Base-by-base conservation (phyloP, 2,113 vertebrate species). In the Prionailurus bengalensis region DNA sequence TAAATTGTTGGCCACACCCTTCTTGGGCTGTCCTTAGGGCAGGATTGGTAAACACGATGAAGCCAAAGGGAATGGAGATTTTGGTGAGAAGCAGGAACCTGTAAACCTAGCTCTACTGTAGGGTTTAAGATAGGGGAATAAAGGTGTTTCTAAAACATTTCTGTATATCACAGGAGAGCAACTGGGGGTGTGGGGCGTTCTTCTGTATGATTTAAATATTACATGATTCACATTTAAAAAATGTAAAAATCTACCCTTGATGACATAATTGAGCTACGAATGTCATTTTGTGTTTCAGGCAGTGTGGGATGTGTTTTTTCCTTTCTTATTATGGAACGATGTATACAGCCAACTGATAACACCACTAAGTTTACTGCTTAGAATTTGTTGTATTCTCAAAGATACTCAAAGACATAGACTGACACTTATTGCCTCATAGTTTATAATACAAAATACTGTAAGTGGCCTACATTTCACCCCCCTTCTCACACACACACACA, bases 171-270 rank as follows among this genome's bases (percentile, higher is more conserved):
- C 31, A 61, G 51, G 29, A 94, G 39, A 81, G 15, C 66, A 94
- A 85, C 36, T 51, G 25, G 25, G 19, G 4, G 10, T 17, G 27
- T 6, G 39, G 29, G 4, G 0, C 7, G 55, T 31, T 74, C 36
- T 86, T 82, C 39, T 23, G 27, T 15, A 19, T 87, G 16, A 85
- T 71, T 76, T 55, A 95, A 94, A 91, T 88, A 31, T 89, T 94
- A 81, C 66, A 78, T 16, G 0, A 80, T 66, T n/a, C 51, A 71
- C n/a, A 51, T 94, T 89, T 33, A 1, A n/a, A 65, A 63, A 48
- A 3, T 9, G 7, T 45, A 58, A 51, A 85, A 42, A 29, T 76
- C 53, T 71, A 53, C 53, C 36, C n/a, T 79, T 79, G 14, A 51
- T 80, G 29, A n/a, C 29, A 39, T 70, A 53, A 29, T 63, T 78